A percentile compares a stretch with the other conserved stretches of the same genome.
Conservation (phyloP, 2,888 invertebrate species). For the Chrysina gloriosa region DNA sequence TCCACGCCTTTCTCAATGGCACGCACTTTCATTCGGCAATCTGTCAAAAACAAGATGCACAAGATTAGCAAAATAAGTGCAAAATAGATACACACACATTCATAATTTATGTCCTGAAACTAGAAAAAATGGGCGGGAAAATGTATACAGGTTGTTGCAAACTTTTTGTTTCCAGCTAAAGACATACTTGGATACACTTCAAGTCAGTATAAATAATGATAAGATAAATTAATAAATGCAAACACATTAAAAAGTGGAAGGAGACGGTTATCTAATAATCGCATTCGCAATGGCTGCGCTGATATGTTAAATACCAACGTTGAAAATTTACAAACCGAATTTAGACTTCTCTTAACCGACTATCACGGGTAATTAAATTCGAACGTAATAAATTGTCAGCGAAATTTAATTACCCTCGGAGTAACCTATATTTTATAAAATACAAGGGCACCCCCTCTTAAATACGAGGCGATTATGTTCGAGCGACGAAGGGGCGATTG, state of each 20-base stretch:
- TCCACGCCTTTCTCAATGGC: too few species aligned
- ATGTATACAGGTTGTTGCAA: too few species aligned
- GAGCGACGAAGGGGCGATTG: constrained; percentile 9
- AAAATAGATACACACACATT: too few species aligned
- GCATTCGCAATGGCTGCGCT: too few species aligned
- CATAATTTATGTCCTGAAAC: too few species aligned
- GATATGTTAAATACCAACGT: not conserved
- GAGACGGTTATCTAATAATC: not conserved
- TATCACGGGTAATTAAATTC: constrained; percentile 21
- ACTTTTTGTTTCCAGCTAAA: too few species aligned
- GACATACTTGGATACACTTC: not conserved
- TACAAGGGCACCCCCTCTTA: constrained; percentile 30
- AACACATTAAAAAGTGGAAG: not conserved
- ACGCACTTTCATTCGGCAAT: too few species aligned
- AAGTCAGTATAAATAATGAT: not conserved
- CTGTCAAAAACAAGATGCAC: too few species aligned
- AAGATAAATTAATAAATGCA: not conserved
- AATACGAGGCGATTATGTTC: constrained; percentile 8
- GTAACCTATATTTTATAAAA: constrained; percentile 33
- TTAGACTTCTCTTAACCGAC: constrained; percentile 3
- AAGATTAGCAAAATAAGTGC: too few species aligned
- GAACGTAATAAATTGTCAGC: constrained; percentile 29
- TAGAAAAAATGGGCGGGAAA: too few species aligned
- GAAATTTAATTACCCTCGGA: constrained; percentile 29
- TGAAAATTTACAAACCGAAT: constrained; percentile 3